Percentiles rank a stretch among this genome's conserved stretches.
These are phyloP conservation scores for Manduca sexta DNA, from an alignment of 1,140 invertebrate species.

Conservation along the genomic window DNA sequence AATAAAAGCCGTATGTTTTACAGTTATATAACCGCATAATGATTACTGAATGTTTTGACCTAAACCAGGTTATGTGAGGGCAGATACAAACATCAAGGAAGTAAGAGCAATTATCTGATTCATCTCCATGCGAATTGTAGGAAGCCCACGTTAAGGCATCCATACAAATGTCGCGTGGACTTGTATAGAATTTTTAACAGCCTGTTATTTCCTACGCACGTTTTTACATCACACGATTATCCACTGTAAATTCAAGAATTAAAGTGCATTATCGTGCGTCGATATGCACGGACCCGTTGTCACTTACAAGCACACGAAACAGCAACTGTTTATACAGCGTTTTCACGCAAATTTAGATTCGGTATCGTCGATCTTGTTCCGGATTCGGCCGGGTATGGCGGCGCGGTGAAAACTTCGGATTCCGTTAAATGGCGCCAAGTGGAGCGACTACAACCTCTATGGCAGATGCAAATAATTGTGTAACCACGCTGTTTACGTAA, in stretches of 20 bases:
- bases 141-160: slow-evolving; percentile 2
- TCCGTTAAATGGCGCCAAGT: slow-evolving; percentile 19
- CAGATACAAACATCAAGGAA: slow-evolving; percentile 2
- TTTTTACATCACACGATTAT: background rate
- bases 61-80: no score
- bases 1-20: no score
- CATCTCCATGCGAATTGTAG: background rate
- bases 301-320: background rate
- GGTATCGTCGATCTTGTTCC: slow-evolving; percentile 15
- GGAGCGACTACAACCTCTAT: background rate
- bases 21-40: no score
- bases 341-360: slow-evolving; percentile 19
- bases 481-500: slow-evolving; percentile 3
- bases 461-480: slow-evolving; percentile 7
- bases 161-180: slow-evolving; percentile 3
- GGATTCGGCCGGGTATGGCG: slow-evolving; percentile 11
- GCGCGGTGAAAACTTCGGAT: slow-evolving; percentile 25
- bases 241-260: background rate
- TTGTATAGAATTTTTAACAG: slow-evolving; percentile 1
- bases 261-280: background rate
- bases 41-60: no score
- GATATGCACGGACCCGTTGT: background rate
- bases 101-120: slow-evolving; percentile 4
- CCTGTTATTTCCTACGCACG: background rate
- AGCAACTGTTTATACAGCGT: slow-evolving; percentile 15